Conservation (phyloP, 37 sponge, comb jelly and placozoan species). For the Beroe forskalii region DNA sequence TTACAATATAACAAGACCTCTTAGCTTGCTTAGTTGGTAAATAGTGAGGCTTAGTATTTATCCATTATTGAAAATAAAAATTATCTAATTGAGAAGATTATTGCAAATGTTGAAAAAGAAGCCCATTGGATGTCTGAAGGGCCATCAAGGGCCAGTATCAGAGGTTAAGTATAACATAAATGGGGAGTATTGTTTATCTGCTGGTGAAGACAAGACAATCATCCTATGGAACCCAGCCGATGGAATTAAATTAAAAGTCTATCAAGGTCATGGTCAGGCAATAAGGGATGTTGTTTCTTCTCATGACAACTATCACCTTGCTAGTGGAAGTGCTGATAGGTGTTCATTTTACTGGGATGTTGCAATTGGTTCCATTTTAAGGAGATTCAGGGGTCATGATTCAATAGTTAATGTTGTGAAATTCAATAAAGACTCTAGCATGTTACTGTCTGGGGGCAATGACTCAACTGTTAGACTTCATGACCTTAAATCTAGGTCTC, state of each 20-base stretch:
- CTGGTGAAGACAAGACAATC: conserved; percentile 57
- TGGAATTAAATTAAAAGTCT: conserved; percentile 10
- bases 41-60: no score
- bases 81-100: no score
- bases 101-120: conserved; percentile 9
- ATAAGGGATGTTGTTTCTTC: conserved; percentile 15
- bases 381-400: conserved; percentile 45
- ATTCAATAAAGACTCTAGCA: conserved; percentile 8
- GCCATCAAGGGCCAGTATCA: conserved; percentile 36
- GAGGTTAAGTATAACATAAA: neutral
- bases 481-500: conserved; percentile 43
- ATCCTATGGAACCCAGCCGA: conserved; percentile 46
- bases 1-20: no score
- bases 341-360: conserved; percentile 64
- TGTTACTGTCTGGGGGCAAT: conserved; percentile 29
- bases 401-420: conserved; percentile 18
- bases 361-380: conserved; percentile 2
- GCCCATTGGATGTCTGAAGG: neutral
- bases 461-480: conserved; percentile 6
- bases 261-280: conserved; percentile 27
- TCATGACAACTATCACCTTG: conserved; percentile 47
- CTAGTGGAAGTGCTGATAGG: conserved; percentile 32
- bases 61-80: no score
- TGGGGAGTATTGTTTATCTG: conserved; percentile 39
- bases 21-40: no score